These are phyloP conservation scores for Microplitis demolitor DNA, from an alignment of 1,140 invertebrate species.

Conservation along the genomic window DNA sequence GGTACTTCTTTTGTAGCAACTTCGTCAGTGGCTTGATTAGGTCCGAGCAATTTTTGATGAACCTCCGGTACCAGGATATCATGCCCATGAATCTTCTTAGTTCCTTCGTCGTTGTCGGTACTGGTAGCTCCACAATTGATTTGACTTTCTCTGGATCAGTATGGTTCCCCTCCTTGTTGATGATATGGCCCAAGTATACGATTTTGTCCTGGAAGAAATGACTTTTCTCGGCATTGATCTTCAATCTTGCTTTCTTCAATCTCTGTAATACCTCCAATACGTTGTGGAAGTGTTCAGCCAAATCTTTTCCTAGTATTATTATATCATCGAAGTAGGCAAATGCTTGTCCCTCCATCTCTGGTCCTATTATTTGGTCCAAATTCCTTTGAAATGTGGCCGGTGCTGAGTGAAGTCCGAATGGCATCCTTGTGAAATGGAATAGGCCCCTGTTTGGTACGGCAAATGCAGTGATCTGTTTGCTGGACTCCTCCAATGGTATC, in stretches of 20 bases:
- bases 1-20: constrained; percentile 35
- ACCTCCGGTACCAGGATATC: constrained; percentile 49
- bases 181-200: constrained; percentile 37
- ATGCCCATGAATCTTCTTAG: constrained; percentile 41
- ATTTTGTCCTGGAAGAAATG: constrained; percentile 33
- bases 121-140: constrained; percentile 19
- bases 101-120: constrained; percentile 36
- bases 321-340: constrained; percentile 40
- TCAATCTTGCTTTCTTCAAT: constrained; percentile 31
- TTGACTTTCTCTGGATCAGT: constrained; percentile 38
- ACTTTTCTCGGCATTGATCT: constrained; percentile 38
- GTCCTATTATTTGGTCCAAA: no score
- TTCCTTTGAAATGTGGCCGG: constrained; percentile 35
- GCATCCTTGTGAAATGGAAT: constrained; percentile 44
- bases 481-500: constrained; percentile 24
- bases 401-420: constrained; percentile 44
- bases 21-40: constrained; percentile 39
- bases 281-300: constrained; percentile 26
- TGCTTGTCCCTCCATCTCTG: background rate
- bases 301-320: background rate
- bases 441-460: constrained; percentile 32
- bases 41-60: constrained; percentile 47
- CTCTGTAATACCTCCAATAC: constrained; percentile 32
- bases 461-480: constrained; percentile 24
- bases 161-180: constrained; percentile 35